These are phyloP conservation scores for Magallana nippona DNA, from an alignment of 2,888 invertebrate species.

Conservation along the genomic window DNA sequence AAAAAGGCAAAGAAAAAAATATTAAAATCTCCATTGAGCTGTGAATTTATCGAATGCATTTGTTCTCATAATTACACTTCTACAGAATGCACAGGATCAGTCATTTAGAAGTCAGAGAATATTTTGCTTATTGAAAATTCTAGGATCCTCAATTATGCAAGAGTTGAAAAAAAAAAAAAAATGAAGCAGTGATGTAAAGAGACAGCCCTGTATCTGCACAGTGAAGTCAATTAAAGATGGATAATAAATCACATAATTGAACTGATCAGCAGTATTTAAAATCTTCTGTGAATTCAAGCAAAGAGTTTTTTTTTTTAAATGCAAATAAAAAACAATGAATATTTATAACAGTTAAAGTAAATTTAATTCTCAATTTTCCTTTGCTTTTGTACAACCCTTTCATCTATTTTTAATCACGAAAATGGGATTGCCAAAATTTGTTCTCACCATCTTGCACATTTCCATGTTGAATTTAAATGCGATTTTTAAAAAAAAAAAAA, in stretches of 20 bases:
- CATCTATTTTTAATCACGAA: conserved; percentile 1
- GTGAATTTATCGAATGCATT: background rate
- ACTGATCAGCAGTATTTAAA: background rate
- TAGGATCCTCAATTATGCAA: background rate
- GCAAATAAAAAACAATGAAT: conserved; percentile 1
- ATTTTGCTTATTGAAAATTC: background rate
- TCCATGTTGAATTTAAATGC: background rate
- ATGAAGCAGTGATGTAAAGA: background rate
- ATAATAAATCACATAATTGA: background rate
- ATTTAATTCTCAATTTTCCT: too few relatives aligned
- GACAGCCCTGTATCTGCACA: conserved; percentile 10
- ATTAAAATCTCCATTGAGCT: background rate
- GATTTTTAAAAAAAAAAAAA: too few relatives aligned
- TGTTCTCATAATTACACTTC: background rate
- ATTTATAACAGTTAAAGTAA: too few relatives aligned
- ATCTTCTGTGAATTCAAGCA: background rate
- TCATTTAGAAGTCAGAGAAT: background rate
- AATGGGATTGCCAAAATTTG: background rate
- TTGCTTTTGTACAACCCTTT: background rate
- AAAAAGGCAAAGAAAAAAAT: too few relatives aligned
- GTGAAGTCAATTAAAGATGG: conserved; percentile 19
- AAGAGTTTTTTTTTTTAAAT: background rate
- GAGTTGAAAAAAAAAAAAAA: background rate
- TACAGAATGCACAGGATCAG: background rate
- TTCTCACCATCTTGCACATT: background rate